Evolutionary conservation across 2,797 vertebrate genomes (phyloP).

Genomic region (Hylomyscus alleni): DNA sequence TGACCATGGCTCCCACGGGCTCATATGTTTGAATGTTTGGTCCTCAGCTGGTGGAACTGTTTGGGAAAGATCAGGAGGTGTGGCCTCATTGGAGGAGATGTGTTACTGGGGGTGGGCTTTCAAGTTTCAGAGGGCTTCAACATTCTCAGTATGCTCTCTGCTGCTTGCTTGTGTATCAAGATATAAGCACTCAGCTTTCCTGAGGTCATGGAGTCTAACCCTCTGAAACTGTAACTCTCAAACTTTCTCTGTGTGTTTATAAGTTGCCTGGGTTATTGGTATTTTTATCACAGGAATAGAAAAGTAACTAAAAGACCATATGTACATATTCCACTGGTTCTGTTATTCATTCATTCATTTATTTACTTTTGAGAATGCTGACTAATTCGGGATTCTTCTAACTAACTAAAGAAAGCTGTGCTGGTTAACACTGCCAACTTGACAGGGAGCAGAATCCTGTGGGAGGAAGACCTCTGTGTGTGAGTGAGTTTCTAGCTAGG

Average conservation of each 20-base stretch:
- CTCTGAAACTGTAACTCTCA: background rate
- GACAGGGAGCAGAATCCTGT: too few relatives aligned
- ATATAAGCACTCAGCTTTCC: background rate
- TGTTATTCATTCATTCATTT: background rate
- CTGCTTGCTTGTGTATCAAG: background rate
- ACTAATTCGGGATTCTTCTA: background rate
- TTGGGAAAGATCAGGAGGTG: background rate
- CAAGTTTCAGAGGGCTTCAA: background rate
- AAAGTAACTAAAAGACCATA: background rate
- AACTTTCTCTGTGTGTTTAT: background rate
- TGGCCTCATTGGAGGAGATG: background rate
- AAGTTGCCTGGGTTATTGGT: background rate
- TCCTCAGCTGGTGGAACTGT: background rate
- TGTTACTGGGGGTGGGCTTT: background rate
- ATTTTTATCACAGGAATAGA: background rate
- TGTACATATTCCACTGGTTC: background rate
- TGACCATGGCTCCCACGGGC: too few relatives aligned
- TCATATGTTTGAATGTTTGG: background rate
- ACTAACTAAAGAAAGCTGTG: slow-evolving; percentile 5
- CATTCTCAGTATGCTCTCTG: background rate
- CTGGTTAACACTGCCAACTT: background rate
- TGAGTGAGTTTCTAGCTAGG: background rate
- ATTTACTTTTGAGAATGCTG: background rate
- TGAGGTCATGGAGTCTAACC: background rate
- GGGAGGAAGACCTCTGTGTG: background rate